Evolutionary conservation across 2,113 vertebrate species (phyloP).

Genomic region (Uropsilus gracilis): DNA sequence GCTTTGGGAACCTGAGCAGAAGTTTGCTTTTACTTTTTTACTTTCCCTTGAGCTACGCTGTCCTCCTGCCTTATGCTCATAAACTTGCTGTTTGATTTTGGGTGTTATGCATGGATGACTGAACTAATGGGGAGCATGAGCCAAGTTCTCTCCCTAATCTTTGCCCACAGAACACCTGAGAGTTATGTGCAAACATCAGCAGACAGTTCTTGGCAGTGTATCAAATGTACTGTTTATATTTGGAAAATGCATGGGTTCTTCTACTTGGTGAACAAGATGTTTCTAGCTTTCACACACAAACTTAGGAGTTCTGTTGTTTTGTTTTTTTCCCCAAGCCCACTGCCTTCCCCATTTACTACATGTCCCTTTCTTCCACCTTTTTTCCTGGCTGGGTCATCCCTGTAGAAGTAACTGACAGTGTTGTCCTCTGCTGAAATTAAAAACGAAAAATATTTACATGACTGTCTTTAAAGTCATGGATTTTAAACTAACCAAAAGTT

Average conservation of each 20-base stretch:
- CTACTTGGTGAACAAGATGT: background rate
- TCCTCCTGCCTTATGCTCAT: background rate
- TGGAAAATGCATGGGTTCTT: constrained; percentile 38
- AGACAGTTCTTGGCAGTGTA: constrained; percentile 13
- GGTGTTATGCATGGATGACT: background rate
- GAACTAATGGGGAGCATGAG: background rate
- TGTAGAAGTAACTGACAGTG: background rate
- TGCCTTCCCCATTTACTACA: background rate
- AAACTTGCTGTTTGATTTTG: background rate
- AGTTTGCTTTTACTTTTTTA: constrained; percentile 5
- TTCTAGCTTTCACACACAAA: background rate
- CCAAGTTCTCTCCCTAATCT: constrained; percentile 1
- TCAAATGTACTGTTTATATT: constrained; percentile 50
- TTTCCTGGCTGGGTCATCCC: background rate
- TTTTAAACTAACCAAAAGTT: background rate
- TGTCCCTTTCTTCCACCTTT: background rate
- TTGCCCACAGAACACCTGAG: constrained; percentile 16
- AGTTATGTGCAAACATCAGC: constrained; percentile 28
- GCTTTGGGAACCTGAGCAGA: background rate
- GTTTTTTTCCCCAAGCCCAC: background rate
- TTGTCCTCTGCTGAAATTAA: background rate
- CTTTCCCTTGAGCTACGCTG: background rate
- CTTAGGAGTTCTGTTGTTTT: background rate
- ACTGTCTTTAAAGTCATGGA: background rate
- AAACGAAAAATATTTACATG: background rate